phyloP scores from a whole-genome alignment of 1,140 invertebrate species.

The Calephelis virginiensis region DNA sequence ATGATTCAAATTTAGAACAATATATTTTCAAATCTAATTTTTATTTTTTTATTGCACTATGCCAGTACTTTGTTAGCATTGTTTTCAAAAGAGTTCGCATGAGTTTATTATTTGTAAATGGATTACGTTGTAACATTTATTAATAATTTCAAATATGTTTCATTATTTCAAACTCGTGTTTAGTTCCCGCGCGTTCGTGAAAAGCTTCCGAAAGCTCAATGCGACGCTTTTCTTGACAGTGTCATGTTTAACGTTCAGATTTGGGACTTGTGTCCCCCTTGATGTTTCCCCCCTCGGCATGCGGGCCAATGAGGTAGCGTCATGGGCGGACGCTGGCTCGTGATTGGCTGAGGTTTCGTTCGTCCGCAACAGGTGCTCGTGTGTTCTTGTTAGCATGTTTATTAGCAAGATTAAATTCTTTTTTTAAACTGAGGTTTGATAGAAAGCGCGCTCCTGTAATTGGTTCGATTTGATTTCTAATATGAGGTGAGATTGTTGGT shows the following conservation, averaged over 20 bases:
- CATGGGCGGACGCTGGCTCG: constrained; percentile 63
- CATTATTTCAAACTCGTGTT: constrained; percentile 20
- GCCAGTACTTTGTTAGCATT: constrained; percentile 9
- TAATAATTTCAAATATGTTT: constrained; percentile 13
- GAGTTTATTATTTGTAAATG: constrained; percentile 4
- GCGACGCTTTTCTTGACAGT: constrained; percentile 70
- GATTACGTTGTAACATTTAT: constrained; percentile 22
- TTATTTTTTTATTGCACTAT: constrained; percentile 19
- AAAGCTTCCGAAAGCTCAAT: constrained; percentile 73
- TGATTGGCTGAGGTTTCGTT: constrained; percentile 53
- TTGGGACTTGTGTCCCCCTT: constrained; percentile 41
- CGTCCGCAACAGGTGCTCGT: constrained; percentile 69
- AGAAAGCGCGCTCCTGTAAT: constrained; percentile 44
- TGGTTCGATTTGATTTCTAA: constrained; percentile 53
- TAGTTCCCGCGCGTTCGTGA: constrained; percentile 53
- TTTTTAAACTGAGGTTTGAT: constrained; percentile 54
- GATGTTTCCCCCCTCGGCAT: constrained; percentile 40
- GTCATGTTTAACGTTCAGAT: constrained; percentile 52
- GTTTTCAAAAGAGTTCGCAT: constrained; percentile 9
- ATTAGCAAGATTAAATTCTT: constrained; percentile 76
- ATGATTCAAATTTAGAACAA: constrained; percentile 41
- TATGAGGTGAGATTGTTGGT: constrained; percentile 30
- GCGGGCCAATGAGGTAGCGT: constrained; percentile 49
- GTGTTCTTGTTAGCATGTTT: constrained; percentile 74
- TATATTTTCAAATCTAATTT: constrained; percentile 22